A percentile compares a stretch with the other conserved stretches of the same genome.
These are phyloP conservation scores for Galeopsomyia nigrocyanea DNA, from an alignment of 2,888 invertebrate species.

Conservation along the genomic window DNA sequence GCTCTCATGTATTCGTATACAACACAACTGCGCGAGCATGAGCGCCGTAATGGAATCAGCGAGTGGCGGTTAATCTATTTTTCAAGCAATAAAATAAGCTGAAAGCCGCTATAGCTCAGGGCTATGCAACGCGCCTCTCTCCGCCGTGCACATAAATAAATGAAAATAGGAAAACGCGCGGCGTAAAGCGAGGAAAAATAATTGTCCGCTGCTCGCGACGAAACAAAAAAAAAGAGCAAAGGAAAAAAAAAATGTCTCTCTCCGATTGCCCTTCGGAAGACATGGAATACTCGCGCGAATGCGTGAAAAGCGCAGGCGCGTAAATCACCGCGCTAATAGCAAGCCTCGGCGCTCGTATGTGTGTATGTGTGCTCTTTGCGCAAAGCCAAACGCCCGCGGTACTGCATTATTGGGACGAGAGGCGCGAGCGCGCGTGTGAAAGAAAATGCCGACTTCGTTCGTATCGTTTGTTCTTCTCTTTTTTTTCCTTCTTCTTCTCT, in stretches of 20 bases:
- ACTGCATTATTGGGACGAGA: not conserved
- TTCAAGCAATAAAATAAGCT: not conserved
- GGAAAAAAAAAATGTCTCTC: conserved; percentile 1
- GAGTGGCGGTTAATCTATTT: conserved; percentile 3
- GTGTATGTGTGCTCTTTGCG: conserved; percentile 2
- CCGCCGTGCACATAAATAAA: conserved; percentile 9
- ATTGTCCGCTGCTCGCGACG: not conserved
- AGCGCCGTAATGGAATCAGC: not conserved
- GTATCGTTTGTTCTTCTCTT: not conserved
- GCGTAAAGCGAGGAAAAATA: conserved; percentile 26
- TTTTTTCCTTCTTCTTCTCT: conserved; percentile 2
- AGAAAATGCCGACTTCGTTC: not conserved
- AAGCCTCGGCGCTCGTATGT: not conserved
- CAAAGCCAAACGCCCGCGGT: conserved; percentile 9
- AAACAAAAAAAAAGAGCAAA: not conserved
- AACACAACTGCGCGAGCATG: too few relatives aligned
- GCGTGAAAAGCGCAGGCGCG: conserved; percentile 24
- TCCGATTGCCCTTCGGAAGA: not conserved
- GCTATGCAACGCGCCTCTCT: not conserved
- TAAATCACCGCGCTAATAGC: conserved; percentile 40
- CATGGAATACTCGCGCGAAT: not conserved
- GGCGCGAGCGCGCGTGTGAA: not conserved
- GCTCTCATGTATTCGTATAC: too few relatives aligned
- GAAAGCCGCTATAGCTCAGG: not conserved
- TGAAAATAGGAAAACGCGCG: conserved; percentile 13